A percentile compares a stretch with the other conserved stretches of the same genome.
Evolutionary conservation across 2,888 invertebrate genomes (phyloP).

Genomic region (Synanthedon tipuliformis): DNA sequence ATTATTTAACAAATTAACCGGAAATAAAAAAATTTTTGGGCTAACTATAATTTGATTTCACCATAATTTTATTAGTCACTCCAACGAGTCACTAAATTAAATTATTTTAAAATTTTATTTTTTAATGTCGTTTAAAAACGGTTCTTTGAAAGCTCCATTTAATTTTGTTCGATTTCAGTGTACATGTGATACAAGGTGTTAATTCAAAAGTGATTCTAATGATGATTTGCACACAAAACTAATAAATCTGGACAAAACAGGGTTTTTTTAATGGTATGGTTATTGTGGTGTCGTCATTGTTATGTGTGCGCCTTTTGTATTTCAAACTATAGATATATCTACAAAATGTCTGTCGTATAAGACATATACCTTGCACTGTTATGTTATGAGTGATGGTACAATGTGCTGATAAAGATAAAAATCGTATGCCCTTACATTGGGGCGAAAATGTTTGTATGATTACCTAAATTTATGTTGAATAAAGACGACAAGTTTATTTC

Average conservation of each 20-base stretch:
- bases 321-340: neutral
- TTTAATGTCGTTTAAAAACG: no score
- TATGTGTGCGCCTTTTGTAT: neutral
- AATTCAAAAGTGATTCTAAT: no score
- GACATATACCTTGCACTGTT: slow-evolving; percentile 29
- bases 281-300: neutral
- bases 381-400: slow-evolving; percentile 17
- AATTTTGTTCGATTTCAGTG: slow-evolving; percentile 1
- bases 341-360: slow-evolving; percentile 35
- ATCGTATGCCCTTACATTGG: neutral
- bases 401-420: slow-evolving; percentile 18
- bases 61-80: no score
- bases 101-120: no score
- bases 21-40: no score
- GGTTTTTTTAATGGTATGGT: slow-evolving; percentile 2
- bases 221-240: slow-evolving; percentile 3
- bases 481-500: no score
- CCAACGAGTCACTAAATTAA: no score
- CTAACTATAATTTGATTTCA: no score
- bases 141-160: no score
- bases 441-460: no score
- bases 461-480: no score
- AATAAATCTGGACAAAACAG: neutral
- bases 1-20: no score
- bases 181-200: neutral